phyloP scores from a whole-genome alignment of 35 echinoderm and acorn worm genomes.

The Antedon bifida region DNA sequence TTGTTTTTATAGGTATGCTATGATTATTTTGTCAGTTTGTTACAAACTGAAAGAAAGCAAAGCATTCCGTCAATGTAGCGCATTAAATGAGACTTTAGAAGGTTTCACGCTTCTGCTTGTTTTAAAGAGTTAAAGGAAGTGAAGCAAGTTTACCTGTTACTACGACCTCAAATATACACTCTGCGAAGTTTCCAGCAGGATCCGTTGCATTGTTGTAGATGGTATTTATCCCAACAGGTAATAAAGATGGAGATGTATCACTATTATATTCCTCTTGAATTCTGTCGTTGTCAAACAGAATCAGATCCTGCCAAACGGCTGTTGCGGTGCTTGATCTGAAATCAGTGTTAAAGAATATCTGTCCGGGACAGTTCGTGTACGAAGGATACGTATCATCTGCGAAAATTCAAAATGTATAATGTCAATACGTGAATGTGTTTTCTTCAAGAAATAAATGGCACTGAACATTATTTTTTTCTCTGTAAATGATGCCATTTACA shows the following conservation, averaged over 20 bases:
- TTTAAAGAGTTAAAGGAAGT: neutral
- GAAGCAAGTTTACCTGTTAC: neutral
- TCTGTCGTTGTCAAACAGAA: neutral
- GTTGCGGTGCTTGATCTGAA: neutral
- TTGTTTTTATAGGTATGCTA: too few relatives aligned
- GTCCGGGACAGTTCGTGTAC: neutral
- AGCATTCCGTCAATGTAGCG: too few relatives aligned
- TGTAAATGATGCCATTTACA: too few relatives aligned
- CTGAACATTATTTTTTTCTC: too few relatives aligned
- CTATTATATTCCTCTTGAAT: neutral
- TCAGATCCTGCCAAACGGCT: neutral
- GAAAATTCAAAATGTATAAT: too few relatives aligned
- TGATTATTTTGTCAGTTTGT: too few relatives aligned
- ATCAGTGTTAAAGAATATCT: neutral
- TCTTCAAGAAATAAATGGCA: too few relatives aligned
- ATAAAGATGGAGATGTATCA: neutral
- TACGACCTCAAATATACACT: neutral
- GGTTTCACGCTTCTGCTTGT: too few relatives aligned
- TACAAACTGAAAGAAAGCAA: too few relatives aligned
- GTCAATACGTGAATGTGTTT: too few relatives aligned
- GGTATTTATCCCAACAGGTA: neutral
- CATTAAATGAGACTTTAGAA: too few relatives aligned
- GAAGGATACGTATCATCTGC: neutral
- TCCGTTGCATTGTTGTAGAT: neutral
- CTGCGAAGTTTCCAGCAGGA: neutral